Evolutionary conservation across 1,140 invertebrate genomes (phyloP), one percentile per base, ranked within the genome.

Genomic region (Armadillidium nasatum): DNA sequence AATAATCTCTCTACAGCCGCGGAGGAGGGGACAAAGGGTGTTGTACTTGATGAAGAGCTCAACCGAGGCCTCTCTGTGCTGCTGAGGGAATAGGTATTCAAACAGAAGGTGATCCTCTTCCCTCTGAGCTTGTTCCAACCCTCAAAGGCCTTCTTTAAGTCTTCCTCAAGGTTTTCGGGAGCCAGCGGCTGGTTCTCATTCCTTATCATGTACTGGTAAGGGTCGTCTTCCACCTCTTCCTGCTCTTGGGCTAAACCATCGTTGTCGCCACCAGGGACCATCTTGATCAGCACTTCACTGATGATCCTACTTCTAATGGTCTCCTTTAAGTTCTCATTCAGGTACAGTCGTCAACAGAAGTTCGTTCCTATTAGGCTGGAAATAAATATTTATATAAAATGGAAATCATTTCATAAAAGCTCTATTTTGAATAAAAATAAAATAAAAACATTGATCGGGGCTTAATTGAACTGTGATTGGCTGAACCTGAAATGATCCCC

Each of bases 1-100:
- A 71, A 22, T n/a, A 44, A 22, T 33, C 33, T 71, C 23, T 23
- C 69, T n/a, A 71, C 69, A 13, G 69, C 69, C n/a, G 69, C 33
- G n/a, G 9, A 71, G 33, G 21, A 71, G 69, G 69, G 69, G 15
- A 4, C n/a, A n/a, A 22, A 9, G 69, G 23, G 69, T 66, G 7
- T 66, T 66, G 60, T 66, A 66, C 7, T 66, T 66, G 60, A 66
- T n/a, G 7, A 66, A 7, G 60, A 66, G 60, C 1, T 66, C 60
- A 1, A 66, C 60, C 60, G 1, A 66, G 15, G 60, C 60, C 60
- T 66, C 60, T 66, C 60, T 66, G 69, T 71, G 23, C 1, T 71
- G 21, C 33, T 33, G 7, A 3, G n/a, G 10, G 21, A 21, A 21
- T 19, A n/a, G 13, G 69, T 71, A 1, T 7, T 3, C 13, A 22